Evolutionary conservation across 2,888 invertebrate species (phyloP), one percentile per base, ranked within the genome.

Genomic region (Subacronicta megacephala): DNA sequence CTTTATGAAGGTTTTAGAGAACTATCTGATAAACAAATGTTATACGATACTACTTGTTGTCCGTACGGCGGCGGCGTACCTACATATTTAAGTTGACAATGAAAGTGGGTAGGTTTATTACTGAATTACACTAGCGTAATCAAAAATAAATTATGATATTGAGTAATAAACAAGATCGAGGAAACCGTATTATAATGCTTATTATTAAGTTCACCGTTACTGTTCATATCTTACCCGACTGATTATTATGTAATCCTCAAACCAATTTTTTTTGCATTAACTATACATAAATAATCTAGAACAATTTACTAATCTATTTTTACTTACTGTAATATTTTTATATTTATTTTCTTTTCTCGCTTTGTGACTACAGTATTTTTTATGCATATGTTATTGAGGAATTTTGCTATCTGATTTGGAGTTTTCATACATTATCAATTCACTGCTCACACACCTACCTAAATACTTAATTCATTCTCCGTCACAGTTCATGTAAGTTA

Each of bases 401-500:
- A 26, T 26, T 10, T 26, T 3, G 7, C 7, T 23, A 7, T 1
- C 9, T 23, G n/a, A n/a, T n/a, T 23, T 1, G 2, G 23, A 23
- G 26, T 10, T 26, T 26, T 10, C 9, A 26, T 26, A 26, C 9
- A 26, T 26, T 26, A 26, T 26, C 26, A 26, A 26, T 26, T 26
- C 26, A 26, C 26, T 47, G 31, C 41, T 13, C 16, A 33, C 42
- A 37, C 20, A 55, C n/a, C n/a, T n/a, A n/a, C n/a, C n/a, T n/a
- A n/a, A n/a, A n/a, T n/a, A n/a, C n/a, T n/a, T n/a, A n/a, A n/a
- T n/a, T n/a, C n/a, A 45, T 33, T 41, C 42, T 31, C 36, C 9
- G 37, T 12, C 63, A 56, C n/a, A 50, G 44, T 16, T 50, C 63
- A 45, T 45, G 33, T n/a, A 46, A 51, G 51, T 67, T 37, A 52